A percentile compares a stretch with the other conserved stretches of the same genome.
Evolutionary conservation across 1,140 invertebrate species (phyloP).

Genomic region (Aporrectodea caliginosa): DNA sequence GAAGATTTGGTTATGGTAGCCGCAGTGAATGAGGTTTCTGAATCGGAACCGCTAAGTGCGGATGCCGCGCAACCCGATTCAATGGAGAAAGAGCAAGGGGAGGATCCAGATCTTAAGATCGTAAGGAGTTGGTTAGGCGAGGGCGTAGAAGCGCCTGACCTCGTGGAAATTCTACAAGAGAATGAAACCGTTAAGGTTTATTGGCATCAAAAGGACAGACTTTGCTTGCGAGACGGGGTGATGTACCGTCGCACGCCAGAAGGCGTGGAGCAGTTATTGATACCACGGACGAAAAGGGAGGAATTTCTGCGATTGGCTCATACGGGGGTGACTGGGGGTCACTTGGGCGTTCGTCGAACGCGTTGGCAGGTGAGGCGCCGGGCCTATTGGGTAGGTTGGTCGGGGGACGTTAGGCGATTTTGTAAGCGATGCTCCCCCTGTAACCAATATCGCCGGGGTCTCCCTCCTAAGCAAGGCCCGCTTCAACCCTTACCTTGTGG

Average conservation of each 20-base stretch:
- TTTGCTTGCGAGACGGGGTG: neutral
- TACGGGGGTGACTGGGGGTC: slow-evolving; percentile 7
- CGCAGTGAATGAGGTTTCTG: no score
- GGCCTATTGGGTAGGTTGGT: neutral
- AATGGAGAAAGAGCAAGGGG: neutral
- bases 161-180: neutral
- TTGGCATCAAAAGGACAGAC: neutral
- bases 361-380: neutral
- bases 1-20: no score
- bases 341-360: slow-evolving; percentile 43
- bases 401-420: neutral
- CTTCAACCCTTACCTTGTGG: neutral
- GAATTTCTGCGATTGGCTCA: neutral
- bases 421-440: neutral
- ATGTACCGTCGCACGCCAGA: neutral
- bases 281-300: neutral
- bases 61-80: no score
- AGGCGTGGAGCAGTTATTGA: neutral
- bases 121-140: neutral
- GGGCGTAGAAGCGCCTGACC: neutral
- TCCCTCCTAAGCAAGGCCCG: neutral
- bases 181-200: neutral
- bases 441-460: neutral
- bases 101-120: neutral
- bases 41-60: no score